Evolutionary conservation across 2,797 vertebrate genomes (phyloP).

Genomic region (Bucorvus abyssinicus): DNA sequence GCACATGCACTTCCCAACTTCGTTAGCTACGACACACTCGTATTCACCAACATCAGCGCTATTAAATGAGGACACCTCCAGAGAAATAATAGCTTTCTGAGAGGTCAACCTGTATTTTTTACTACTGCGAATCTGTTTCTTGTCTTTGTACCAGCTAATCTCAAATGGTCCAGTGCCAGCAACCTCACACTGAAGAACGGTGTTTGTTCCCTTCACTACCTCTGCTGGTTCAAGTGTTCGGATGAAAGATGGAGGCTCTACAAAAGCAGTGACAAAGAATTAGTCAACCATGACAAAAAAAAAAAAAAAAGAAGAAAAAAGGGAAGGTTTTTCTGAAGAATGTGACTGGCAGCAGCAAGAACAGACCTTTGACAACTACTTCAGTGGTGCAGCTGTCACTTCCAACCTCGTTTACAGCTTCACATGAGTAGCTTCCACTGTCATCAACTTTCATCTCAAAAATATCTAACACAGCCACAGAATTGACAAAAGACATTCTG

Average conservation of each 20-base stretch:
- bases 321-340: neutral
- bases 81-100: slow-evolving; percentile 84
- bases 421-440: slow-evolving; percentile 92
- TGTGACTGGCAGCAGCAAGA: neutral
- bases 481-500: slow-evolving; percentile 85
- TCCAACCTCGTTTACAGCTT: slow-evolving; percentile 92
- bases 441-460: slow-evolving; percentile 85
- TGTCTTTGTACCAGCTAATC: slow-evolving; percentile 96
- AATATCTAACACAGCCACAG: slow-evolving; percentile 87
- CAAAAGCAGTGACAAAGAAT: slow-evolving; percentile 69
- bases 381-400: slow-evolving; percentile 89
- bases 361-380: slow-evolving; percentile 96
- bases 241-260: slow-evolving; percentile 94
- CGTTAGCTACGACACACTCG: slow-evolving; percentile 92
- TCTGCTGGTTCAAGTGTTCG: slow-evolving; percentile 90
- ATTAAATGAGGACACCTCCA: slow-evolving; percentile 94
- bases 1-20: slow-evolving; percentile 92
- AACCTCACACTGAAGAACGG: slow-evolving; percentile 89
- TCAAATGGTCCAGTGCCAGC: slow-evolving; percentile 94
- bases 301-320: neutral
- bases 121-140: slow-evolving; percentile 87
- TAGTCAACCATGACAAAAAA: neutral
- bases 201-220: slow-evolving; percentile 86
- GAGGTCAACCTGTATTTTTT: slow-evolving; percentile 88
- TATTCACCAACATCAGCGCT: slow-evolving; percentile 94